Base-by-base conservation (phyloP, 1,140 invertebrate genomes). In the Pogonomyrmex californicus region DNA sequence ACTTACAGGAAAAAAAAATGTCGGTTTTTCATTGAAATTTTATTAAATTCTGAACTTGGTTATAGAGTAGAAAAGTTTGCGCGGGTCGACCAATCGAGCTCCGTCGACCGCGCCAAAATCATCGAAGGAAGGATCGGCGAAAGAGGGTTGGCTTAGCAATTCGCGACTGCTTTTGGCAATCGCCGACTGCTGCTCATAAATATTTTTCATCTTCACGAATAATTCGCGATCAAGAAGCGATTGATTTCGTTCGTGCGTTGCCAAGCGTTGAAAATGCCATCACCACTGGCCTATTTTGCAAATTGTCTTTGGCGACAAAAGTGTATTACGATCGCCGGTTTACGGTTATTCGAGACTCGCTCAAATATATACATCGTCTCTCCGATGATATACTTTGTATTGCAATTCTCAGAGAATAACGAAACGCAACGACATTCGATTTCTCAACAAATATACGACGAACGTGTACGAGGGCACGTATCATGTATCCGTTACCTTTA, bases 171-270 rank as follows among this genome's bases (percentile, higher is more conserved):
- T 51, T 70, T 82, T 90, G 88, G 88, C 88, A 88, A 41, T 49
- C 71, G 54, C 5, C 38, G 4, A 56, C 41, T 63, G 17, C 1
- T 23, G 6, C 1, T 70, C 38, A 49, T 75, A 83, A 78, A 87
- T 89, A 83, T 89, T 82, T 86, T 65, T 60, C 63, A 17, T 44
- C 14, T 76, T 23, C 23, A 23, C 62, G 70, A 88, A 86, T 83
- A 82, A 88, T 83, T 23, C 78, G 9, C 71, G 88, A 89, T 89
- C 77, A 90, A 83, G 65, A 47, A 49, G 83, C 76, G 70, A 68
- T 4, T 38, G 88, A 73, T 49, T 86, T 71, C 0, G 23, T 62
- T 56, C 23, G 4, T 10, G 36, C 17, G 30, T 23, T 89, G 85
- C 85, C 85, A 89, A 89, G 12, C 49, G 78, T 73, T 49, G 56